A percentile compares a stretch with the other conserved stretches of the same genome.
Conservation (phyloP, 2,797 vertebrate genomes). For the Limnodromus scolopaceus region DNA sequence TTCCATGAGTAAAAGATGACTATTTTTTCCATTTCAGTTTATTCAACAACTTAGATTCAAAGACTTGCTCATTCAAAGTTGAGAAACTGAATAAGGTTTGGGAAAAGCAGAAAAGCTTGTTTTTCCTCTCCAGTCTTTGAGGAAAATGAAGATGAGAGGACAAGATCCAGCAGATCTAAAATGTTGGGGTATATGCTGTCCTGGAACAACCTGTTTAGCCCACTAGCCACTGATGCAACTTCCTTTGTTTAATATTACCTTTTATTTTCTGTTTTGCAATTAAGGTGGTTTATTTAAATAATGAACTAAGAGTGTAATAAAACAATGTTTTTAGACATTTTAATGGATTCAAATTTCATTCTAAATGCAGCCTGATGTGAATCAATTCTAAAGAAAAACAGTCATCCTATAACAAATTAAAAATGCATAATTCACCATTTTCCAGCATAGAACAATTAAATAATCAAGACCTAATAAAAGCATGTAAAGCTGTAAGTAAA, state of each 20-base stretch:
- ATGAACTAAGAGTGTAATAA: not conserved
- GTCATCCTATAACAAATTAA: not conserved
- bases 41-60: not conserved
- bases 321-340: not conserved
- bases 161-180: conserved; percentile 5
- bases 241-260: not conserved
- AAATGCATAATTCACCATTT: not conserved
- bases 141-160: conserved; percentile 16
- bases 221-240: not conserved
- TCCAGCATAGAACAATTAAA: not conserved
- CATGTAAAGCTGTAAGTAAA: not conserved
- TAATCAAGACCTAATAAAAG: not conserved
- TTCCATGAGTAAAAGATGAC: not conserved
- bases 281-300: not conserved
- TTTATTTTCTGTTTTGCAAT: not conserved
- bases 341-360: not conserved
- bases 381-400: not conserved
- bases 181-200: not conserved
- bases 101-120: not conserved
- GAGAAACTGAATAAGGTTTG: conserved; percentile 7
- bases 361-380: not conserved
- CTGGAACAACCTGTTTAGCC: conserved; percentile 3
- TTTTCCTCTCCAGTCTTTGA: not conserved
- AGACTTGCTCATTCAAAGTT: not conserved
- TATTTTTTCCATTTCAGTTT: not conserved